Percentiles rank a stretch among this genome's conserved stretches.
Conservation (phyloP, 2,797 vertebrate species). For the Onychomys leucogaster region DNA sequence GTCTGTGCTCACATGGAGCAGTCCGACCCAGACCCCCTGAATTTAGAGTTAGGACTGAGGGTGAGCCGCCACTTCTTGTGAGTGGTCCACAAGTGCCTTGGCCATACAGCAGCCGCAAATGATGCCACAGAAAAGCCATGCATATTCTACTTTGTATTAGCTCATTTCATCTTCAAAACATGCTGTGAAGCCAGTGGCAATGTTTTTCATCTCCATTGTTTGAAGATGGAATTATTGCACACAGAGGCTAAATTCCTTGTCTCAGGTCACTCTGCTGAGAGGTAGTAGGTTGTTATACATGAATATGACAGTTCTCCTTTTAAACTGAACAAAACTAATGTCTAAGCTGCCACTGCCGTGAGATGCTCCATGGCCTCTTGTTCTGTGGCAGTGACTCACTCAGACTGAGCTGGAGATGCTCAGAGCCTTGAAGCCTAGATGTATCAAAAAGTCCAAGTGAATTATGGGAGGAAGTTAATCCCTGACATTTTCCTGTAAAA, state of each 20-base stretch:
- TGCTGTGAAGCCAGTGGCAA: neutral
- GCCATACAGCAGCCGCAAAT: neutral
- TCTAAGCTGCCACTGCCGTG: neutral
- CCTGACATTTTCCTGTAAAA: neutral
- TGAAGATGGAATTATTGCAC: neutral
- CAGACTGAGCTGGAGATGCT: neutral
- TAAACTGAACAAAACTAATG: neutral
- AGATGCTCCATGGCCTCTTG: neutral
- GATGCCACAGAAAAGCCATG: neutral
- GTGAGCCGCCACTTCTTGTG: neutral
- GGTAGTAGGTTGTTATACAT: neutral
- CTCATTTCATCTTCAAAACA: neutral
- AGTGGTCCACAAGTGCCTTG: fast-evolving
- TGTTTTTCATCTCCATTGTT: neutral
- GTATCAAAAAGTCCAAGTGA: neutral
- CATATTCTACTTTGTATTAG: neutral
- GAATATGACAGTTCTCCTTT: neutral
- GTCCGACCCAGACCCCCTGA: neutral
- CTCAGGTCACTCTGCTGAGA: neutral
- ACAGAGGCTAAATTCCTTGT: neutral
- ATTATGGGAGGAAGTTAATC: neutral
- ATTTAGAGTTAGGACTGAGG: neutral
- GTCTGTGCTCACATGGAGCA: neutral
- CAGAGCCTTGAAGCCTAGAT: neutral
- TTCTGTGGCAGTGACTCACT: neutral